Evolutionary conservation across 2,888 invertebrate genomes (phyloP).

Genomic region (Linnaemya vulpina): DNA sequence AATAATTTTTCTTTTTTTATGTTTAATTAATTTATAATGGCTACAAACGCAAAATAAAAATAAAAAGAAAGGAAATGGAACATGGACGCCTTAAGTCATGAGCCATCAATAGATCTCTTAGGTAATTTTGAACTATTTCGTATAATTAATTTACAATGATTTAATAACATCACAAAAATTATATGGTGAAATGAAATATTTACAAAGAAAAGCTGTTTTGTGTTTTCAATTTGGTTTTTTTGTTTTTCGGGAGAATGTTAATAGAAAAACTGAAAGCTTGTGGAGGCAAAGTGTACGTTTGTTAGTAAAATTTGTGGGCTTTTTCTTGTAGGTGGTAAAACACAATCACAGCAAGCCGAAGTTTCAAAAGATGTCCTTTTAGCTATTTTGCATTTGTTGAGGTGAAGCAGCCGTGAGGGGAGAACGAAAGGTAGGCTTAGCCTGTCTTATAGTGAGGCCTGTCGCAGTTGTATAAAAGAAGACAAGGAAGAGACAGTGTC

Average conservation of each 20-base stretch:
- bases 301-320: neutral
- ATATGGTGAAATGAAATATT: conserved; percentile 12
- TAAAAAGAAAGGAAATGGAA: neutral
- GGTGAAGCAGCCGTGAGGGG: too few relatives aligned
- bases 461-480: too few relatives aligned
- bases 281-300: neutral
- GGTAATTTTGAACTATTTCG: conserved; percentile 16
- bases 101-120: conserved; percentile 23
- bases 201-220: neutral
- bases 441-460: too few relatives aligned
- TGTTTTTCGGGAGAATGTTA: too few relatives aligned
- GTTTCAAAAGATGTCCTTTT: neutral
- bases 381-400: neutral
- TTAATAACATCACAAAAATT: conserved; percentile 34
- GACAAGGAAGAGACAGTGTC: too few relatives aligned
- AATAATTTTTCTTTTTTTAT: neutral
- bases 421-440: too few relatives aligned
- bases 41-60: conserved; percentile 13
- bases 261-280: too few relatives aligned
- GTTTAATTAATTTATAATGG: conserved; percentile 7
- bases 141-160: conserved; percentile 39
- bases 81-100: conserved; percentile 34
- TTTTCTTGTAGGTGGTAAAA: neutral
- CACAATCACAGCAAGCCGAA: conserved; percentile 16
- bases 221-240: too few relatives aligned